Evolutionary conservation across 2,797 vertebrate species (phyloP).

Genomic region (Eptatretus atami): DNA sequence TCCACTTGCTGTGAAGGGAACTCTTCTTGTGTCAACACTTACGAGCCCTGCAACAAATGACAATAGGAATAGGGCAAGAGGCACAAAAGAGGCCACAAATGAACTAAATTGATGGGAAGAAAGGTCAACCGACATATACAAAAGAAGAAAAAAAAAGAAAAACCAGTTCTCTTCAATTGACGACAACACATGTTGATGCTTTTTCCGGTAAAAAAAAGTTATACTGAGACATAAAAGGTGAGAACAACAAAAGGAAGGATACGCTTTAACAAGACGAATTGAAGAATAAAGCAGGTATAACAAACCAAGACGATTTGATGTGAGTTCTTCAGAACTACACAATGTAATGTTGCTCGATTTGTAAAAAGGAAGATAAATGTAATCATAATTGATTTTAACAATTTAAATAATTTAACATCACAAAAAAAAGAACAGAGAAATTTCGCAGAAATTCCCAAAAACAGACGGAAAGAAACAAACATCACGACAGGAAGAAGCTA

Average conservation of each 20-base stretch:
- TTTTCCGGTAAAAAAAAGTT: not conserved
- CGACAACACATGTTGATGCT: too few relatives aligned
- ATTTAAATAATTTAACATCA: too few relatives aligned
- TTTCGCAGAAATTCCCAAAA: too few relatives aligned
- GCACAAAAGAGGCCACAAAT: not conserved
- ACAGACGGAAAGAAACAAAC: too few relatives aligned
- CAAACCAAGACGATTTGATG: not conserved
- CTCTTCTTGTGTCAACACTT: slow-evolving; percentile 49
- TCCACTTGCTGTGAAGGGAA: slow-evolving; percentile 44
- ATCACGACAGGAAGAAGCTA: too few relatives aligned
- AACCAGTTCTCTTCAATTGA: not conserved
- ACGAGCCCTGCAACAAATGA: slow-evolving; percentile 20
- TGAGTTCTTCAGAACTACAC: not conserved
- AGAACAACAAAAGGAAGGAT: slow-evolving; percentile 7
- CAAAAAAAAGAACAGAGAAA: too few relatives aligned
- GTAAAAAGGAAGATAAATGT: too few relatives aligned
- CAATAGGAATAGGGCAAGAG: not conserved
- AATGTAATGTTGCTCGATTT: not conserved
- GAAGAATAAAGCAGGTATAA: not conserved
- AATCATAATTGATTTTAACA: too few relatives aligned
- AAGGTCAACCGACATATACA: not conserved
- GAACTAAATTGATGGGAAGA: slow-evolving; percentile 3
- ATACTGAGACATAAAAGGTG: not conserved
- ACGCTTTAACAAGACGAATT: not conserved
- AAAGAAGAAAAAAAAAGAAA: not conserved